Base-by-base conservation (phyloP, 1,140 invertebrate species). In the Drosophila kurseongensis region DNA sequence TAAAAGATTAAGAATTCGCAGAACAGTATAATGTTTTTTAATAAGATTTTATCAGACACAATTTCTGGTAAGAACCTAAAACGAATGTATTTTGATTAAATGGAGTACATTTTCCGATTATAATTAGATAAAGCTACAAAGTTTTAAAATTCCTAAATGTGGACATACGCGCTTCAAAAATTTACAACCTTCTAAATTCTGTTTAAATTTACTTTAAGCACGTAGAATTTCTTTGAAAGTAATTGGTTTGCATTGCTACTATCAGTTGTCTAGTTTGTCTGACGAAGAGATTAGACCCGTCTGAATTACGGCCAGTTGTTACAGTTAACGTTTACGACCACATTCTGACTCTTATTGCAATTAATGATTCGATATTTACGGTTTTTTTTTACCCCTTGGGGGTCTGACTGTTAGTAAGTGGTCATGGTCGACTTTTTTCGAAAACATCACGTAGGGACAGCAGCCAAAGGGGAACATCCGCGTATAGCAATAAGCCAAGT, bases 311-410 rank as follows among this genome's bases (percentile, higher is more conserved):
- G 1, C 29, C 29, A 36, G 45, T 36, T 38, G 60, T 44, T 65
- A 52, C 45, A 65, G 65, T 65, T 51, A 27, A 18, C 32, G 12
- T 66, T 68, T 68, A 68, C 62, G 61, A 51, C 38, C 60, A 12
- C 65, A 68, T 68, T 68, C 65, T 65, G 65, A 68, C 59, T 45
- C 45, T 68, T 48, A 41, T 23, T 27, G 45, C 60, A 65, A 65
- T 67, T 51, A 65, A 65, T 65, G 45, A 51, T 65, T 44, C 29
- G 47, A 65, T 68, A 60, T 52, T 66, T 52, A 52, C 29, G 59
- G 36, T n/a, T 13, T 16, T 48, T 35, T n/a, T 23, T 42, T 27
- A 18, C 36, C 63, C 45, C 5, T 47, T 29, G 56, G 44, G 35
- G 57, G 14, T 62, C 36, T 4, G 14, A 13, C 14, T 27, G 12